Evolutionary conservation across 35 echinoderm and acorn worm genomes (phyloP).

Genomic region (Ptychodera flava): DNA sequence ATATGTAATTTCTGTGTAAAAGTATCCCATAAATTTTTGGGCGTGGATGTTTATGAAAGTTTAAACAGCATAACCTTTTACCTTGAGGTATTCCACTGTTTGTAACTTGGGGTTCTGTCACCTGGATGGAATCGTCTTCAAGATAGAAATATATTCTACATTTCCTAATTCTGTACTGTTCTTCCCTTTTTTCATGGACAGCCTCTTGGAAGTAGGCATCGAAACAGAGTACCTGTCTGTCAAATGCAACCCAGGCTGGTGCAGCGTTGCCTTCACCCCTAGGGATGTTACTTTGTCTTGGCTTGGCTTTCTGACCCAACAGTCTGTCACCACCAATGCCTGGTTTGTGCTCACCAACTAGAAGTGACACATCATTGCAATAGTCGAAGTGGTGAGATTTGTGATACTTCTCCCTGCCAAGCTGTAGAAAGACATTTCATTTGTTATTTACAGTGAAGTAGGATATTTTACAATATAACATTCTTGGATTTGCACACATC

Average conservation of each 20-base stretch:
- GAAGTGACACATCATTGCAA: slow-evolving; percentile 89
- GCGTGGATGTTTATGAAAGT: too few species aligned
- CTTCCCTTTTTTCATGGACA: slow-evolving; percentile 83
- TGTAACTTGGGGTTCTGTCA: slow-evolving; percentile 78
- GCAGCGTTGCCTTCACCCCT: slow-evolving; percentile 88
- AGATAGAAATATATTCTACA: slow-evolving; percentile 96
- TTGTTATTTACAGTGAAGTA: too few species aligned
- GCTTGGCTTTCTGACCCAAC: slow-evolving; percentile 79
- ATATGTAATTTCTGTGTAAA: too few species aligned
- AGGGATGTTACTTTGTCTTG: slow-evolving; percentile 75
- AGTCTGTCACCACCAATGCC: slow-evolving; percentile 82
- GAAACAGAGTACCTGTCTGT: slow-evolving; percentile 83
- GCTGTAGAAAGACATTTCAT: slow-evolving; percentile 28
- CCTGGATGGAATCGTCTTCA: slow-evolving; percentile 93
- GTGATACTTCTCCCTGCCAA: slow-evolving; percentile 77
- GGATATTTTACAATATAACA: too few species aligned
- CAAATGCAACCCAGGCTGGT: slow-evolving; percentile 96
- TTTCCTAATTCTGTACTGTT: slow-evolving; percentile 81
- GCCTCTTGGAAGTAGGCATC: slow-evolving; percentile 94
- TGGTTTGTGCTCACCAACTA: slow-evolving; percentile 92
- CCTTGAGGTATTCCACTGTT: slow-evolving; percentile 98
- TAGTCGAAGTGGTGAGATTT: slow-evolving; percentile 97
- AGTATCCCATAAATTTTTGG: too few species aligned
- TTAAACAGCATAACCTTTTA: too few species aligned
- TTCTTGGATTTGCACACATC: too few species aligned